These are phyloP conservation scores for Gymnoscopelus braueri DNA, from an alignment of 2,797 vertebrate genomes.

Conservation along the genomic window DNA sequence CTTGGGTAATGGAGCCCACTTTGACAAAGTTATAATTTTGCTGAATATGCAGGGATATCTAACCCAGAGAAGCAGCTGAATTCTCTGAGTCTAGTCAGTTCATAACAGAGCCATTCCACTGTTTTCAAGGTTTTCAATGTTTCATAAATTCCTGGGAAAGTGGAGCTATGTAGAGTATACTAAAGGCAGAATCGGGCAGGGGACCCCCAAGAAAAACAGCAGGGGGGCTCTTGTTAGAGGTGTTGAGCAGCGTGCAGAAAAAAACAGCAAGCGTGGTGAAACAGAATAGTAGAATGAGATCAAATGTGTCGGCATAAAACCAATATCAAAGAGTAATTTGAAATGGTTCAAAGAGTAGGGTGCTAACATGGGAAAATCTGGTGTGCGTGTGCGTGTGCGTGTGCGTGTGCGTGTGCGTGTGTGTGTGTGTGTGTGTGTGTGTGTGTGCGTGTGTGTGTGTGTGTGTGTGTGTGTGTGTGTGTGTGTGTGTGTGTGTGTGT, in stretches of 20 bases:
- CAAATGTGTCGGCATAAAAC: neutral
- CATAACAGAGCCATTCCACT: conserved; percentile 7
- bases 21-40: conserved; percentile 59
- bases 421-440: neutral
- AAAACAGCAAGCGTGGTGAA: conserved; percentile 25
- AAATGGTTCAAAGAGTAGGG: conserved; percentile 1
- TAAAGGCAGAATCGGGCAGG: conserved; percentile 34
- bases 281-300: conserved; percentile 18
- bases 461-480: conserved; percentile 22
- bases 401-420: conserved; percentile 44
- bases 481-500: conserved; percentile 37
- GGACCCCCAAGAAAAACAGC: conserved; percentile 35
- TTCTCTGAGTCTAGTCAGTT: conserved; percentile 30
- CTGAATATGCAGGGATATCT: conserved; percentile 60
- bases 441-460: conserved; percentile 23
- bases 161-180: conserved; percentile 3
- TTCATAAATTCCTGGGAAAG: conserved; percentile 5
- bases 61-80: conserved; percentile 43
- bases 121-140: conserved; percentile 43
- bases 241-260: conserved; percentile 12
- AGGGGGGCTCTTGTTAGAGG: conserved; percentile 42
- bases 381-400: neutral
- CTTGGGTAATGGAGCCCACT: conserved; percentile 67
- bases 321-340: neutral
- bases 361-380: neutral